Evolutionary conservation across 2,797 vertebrate species (phyloP).

Genomic region (Myotis myotis): DNA sequence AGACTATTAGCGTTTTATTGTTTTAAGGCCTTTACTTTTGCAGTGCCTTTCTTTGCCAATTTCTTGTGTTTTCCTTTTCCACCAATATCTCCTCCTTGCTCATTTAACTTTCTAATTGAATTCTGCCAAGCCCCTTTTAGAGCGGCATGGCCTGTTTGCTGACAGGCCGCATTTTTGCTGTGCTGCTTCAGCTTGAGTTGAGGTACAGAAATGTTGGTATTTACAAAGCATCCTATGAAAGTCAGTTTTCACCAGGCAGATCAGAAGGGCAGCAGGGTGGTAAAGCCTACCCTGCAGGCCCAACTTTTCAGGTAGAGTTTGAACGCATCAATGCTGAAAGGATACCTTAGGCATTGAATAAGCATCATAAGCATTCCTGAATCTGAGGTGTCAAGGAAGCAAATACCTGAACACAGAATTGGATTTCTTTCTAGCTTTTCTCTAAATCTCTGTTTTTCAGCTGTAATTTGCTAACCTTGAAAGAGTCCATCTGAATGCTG

Average conservation of each 20-base stretch:
- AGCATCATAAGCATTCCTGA: neutral
- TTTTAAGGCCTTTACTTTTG: neutral
- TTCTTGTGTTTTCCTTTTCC: neutral
- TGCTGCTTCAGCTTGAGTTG: conserved; percentile 48
- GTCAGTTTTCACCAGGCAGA: conserved; percentile 61
- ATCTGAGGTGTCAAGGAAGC: neutral
- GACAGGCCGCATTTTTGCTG: conserved; percentile 28
- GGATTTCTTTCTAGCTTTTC: neutral
- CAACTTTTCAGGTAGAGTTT: neutral
- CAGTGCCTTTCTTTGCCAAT: neutral
- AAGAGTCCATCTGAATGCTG: neutral
- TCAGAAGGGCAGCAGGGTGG: conserved; percentile 14
- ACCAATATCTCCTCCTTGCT: neutral
- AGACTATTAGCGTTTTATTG: neutral
- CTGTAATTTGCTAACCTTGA: neutral
- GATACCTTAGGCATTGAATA: neutral
- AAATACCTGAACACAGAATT: neutral
- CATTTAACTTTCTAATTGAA: conserved; percentile 69
- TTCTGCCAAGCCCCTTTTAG: neutral
- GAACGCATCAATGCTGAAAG: neutral
- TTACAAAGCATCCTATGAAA: conserved; percentile 63
- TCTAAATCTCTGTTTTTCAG: neutral
- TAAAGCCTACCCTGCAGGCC: neutral
- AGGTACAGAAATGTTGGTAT: conserved; percentile 75
- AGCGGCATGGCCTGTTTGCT: conserved; percentile 35